phyloP scores from a whole-genome alignment of 2,113 vertebrate species.

The human (Homo sapiens) region DNA sequence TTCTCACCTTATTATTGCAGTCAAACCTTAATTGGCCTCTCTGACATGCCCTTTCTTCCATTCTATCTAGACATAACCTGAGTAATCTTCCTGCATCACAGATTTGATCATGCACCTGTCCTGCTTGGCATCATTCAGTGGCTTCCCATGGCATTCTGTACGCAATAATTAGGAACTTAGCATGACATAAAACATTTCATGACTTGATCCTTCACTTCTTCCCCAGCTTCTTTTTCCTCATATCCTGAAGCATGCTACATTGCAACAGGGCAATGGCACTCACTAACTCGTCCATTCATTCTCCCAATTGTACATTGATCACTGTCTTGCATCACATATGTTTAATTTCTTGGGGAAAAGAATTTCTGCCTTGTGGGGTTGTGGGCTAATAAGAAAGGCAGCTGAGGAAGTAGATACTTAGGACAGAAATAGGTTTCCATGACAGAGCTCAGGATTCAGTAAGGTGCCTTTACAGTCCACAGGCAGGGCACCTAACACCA shows the following conservation, averaged over 20 bases:
- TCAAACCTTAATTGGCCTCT: neutral
- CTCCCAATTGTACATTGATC: neutral
- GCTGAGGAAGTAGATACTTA: neutral
- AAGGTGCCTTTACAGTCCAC: neutral
- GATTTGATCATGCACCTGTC: fast-evolving
- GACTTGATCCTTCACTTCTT: too few relatives aligned
- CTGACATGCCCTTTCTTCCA: neutral
- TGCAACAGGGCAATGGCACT: neutral
- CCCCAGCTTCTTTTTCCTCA: too few relatives aligned
- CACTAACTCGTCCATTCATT: neutral
- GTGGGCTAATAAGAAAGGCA: neutral
- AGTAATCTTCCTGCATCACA: neutral
- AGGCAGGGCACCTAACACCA: neutral
- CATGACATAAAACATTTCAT: neutral
- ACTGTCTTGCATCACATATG: neutral
- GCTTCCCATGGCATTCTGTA: too few relatives aligned
- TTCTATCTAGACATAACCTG: neutral
- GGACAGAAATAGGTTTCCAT: too few relatives aligned
- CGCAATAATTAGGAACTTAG: too few relatives aligned
- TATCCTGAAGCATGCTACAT: neutral
- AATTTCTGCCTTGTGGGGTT: neutral
- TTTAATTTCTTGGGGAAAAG: neutral
- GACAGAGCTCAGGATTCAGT: neutral
- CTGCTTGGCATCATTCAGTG: too few relatives aligned
- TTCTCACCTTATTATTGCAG: neutral